Percentiles rank a stretch among this genome's conserved stretches.
Evolutionary conservation across 2,113 vertebrate genomes (phyloP).

Genomic region (Cyanoramphus novaezelandiae): DNA sequence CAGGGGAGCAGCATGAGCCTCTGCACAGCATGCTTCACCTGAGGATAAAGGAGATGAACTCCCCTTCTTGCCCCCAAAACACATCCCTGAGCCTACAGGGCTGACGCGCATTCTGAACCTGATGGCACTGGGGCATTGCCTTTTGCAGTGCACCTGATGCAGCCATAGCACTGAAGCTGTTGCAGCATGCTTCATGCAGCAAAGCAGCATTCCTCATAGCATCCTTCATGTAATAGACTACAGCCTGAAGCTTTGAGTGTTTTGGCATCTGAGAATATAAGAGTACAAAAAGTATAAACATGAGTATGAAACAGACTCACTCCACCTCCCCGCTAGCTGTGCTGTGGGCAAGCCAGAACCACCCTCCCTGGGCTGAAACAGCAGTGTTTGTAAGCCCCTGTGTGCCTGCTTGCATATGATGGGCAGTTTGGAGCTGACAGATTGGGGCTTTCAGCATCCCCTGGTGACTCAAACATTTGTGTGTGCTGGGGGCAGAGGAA

Average conservation of each 20-base stretch:
- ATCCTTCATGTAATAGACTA: neutral
- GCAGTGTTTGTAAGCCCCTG: fast-evolving
- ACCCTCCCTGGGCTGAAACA: neutral
- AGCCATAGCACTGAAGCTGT: too few relatives aligned
- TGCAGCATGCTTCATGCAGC: too few relatives aligned
- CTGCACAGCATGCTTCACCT: neutral
- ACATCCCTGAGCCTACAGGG: fast-evolving
- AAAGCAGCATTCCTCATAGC: neutral
- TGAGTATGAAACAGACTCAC: neutral
- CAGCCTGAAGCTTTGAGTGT: neutral
- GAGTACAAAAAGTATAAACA: neutral
- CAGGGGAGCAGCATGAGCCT: too few relatives aligned
- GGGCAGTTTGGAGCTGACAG: neutral
- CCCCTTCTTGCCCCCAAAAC: neutral
- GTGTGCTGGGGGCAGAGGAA: neutral
- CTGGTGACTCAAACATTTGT: neutral
- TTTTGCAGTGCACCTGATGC: too few relatives aligned
- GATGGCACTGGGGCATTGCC: too few relatives aligned
- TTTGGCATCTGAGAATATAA: neutral
- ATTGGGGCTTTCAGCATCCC: neutral
- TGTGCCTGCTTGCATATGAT: fast-evolving
- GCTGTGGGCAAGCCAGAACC: neutral
- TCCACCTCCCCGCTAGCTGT: fast-evolving
- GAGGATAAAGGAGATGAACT: neutral
- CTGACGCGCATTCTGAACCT: too few relatives aligned